Evolutionary conservation across 2,797 vertebrate genomes (phyloP).

Genomic region (Heliangelus exortis): DNA sequence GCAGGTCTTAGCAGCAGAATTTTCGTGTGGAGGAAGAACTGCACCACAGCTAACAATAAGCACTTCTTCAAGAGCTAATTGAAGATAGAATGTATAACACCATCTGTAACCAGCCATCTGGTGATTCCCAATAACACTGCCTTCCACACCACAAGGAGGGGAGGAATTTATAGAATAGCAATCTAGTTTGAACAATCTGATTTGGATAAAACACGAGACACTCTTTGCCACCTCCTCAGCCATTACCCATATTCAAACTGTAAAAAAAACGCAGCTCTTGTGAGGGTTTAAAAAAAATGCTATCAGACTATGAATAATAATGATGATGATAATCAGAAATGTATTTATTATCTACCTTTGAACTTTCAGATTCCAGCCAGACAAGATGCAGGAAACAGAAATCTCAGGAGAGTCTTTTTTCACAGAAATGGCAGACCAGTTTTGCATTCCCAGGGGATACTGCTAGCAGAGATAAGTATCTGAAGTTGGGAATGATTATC

Average conservation of each 20-base stretch:
- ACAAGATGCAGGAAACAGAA: constrained; percentile 51
- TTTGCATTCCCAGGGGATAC: constrained; percentile 17
- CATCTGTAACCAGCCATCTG: constrained; percentile 74
- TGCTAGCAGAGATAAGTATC: constrained; percentile 57
- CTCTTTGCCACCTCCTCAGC: constrained; percentile 52
- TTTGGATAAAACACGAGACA: constrained; percentile 55
- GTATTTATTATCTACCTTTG: constrained; percentile 66
- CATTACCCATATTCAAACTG: neutral
- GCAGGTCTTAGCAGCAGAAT: constrained; percentile 9
- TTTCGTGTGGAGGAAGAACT: constrained; percentile 43
- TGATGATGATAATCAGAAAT: constrained; percentile 60
- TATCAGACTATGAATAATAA: constrained; percentile 39
- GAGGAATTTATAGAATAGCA: constrained; percentile 72
- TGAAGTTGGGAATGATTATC: constrained; percentile 65
- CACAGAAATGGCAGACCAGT: constrained; percentile 38
- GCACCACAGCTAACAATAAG: constrained; percentile 69
- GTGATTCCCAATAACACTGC: constrained; percentile 72
- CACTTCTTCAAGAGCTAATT: constrained; percentile 75
- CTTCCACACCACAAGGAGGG: constrained; percentile 69
- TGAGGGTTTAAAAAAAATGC: neutral
- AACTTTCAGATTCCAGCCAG: constrained; percentile 54
- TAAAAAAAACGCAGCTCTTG: neutral
- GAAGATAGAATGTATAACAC: constrained; percentile 74
- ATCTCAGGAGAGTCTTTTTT: constrained; percentile 53
- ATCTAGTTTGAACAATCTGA: constrained; percentile 66